Conservation (phyloP, 2,888 invertebrate genomes). For the Halictus ligatus region DNA sequence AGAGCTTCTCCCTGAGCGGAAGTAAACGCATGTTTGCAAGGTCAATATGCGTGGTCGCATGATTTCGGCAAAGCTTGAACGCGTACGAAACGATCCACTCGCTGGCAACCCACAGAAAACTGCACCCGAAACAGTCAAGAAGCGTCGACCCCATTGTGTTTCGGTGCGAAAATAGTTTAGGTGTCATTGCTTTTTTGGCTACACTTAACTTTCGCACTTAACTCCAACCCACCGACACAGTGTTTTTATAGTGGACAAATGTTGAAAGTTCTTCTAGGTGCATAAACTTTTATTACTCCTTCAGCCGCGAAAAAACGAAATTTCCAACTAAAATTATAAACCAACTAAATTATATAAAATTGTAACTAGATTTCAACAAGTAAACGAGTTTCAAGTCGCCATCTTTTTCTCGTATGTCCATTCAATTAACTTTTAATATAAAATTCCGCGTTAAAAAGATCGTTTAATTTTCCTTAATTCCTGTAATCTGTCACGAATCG, state of each 20-base stretch:
- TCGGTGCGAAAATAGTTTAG: constrained; percentile 19
- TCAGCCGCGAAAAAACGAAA: neutral
- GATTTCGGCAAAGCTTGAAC: constrained; percentile 1
- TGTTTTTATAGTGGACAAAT: neutral
- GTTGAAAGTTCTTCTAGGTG: neutral
- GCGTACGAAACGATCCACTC: constrained; percentile 44
- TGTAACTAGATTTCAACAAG: too few species aligned
- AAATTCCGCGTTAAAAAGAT: neutral
- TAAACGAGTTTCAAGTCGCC: too few species aligned
- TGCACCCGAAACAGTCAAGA: constrained; percentile 41
- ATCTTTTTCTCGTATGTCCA: neutral
- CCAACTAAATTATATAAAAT: too few species aligned
- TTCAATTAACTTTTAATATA: neutral
- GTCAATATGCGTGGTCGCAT: neutral
- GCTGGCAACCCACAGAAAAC: constrained; percentile 33
- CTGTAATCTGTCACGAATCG: neutral
- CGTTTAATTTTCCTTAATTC: neutral
- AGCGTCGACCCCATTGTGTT: constrained; percentile 43
- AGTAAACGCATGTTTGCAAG: constrained; percentile 42
- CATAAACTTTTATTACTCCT: neutral
- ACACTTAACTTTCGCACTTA: neutral
- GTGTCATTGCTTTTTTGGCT: constrained; percentile 13
- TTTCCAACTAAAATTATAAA: too few species aligned
- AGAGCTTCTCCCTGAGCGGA: neutral
- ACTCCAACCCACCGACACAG: neutral